Evolutionary conservation across 2,113 vertebrate species (phyloP), one percentile per base, ranked within the genome.

Genomic region (Microcebus ravelobensis): DNA sequence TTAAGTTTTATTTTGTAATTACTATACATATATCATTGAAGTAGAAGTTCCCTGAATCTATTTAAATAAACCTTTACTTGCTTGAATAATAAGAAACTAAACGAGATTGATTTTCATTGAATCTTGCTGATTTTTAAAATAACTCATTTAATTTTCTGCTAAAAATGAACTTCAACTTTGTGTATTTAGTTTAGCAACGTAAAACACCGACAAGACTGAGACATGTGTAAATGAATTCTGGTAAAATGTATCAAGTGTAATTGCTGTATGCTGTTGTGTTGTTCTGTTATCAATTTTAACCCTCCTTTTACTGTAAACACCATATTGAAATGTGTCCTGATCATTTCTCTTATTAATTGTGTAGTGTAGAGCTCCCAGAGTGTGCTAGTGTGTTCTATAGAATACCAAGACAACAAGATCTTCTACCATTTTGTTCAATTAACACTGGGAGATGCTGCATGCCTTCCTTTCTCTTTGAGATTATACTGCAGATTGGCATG

Each of bases 131-230:
- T 73, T 63, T 96, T 89, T 80, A 25, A 84, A 89, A 89, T 52
- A 83, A 71, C 50, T 61, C 48, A 73, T 92, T 25, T 29, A 67
- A 73, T 89, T 76, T 96, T 91, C 83, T 95, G n/a, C 36, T 83
- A 34, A 59, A 55, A 45, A 6, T 65, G 52, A 1, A 23, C 23
- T 52, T 82, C 18, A 79, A 57, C 39, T 79, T 67, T 27, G 21
- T n/a, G 4, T 50, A 27, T 79, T 91, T 73, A n/a, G 14, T 84
- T 82, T 65, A 95, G 12, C 45, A 84, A 48, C 23, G 20, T 71
- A 31, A 36, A 55, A 77, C 12, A 59, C 18, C 14, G 4, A 45
- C 20, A 50, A 67, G 34, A 71, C 21, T 36, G 39, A 70, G 9
- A 57, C 11, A 65, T 4, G 4, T n/a, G 3, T 18, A 57, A 73